phyloP scores from a whole-genome alignment of 2,113 vertebrate species.

The Malurus alboscapulatus region DNA sequence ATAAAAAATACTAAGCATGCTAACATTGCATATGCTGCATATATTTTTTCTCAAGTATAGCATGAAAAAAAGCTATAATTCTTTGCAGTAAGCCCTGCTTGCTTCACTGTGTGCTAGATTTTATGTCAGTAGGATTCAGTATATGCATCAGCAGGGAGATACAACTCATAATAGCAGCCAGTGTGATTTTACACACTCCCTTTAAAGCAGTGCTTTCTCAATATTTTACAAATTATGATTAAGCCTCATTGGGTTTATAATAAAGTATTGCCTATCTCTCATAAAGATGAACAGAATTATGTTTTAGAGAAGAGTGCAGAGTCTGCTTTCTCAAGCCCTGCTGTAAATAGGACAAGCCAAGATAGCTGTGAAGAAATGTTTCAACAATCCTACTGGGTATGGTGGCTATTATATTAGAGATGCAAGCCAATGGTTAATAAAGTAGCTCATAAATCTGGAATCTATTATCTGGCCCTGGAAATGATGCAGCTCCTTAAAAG shows the following conservation, averaged over 20 bases:
- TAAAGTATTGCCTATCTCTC: not conserved
- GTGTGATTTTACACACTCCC: not conserved
- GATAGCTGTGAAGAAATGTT: not conserved
- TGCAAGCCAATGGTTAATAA: not conserved
- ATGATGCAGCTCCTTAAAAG: not conserved
- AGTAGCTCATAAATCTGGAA: not conserved
- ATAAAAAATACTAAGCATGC: rapidly evolving
- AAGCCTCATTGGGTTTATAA: not conserved
- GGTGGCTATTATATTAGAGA: not conserved
- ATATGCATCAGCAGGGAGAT: not conserved
- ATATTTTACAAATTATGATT: not conserved
- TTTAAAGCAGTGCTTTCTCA: not conserved
- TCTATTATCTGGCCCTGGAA: not conserved
- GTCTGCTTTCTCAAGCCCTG: not conserved
- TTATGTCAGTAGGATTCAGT: not conserved
- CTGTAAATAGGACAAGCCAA: not conserved
- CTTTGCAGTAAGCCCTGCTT: not conserved
- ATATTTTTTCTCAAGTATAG: not conserved
- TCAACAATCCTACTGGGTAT: not conserved
- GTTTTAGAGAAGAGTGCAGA: not conserved
- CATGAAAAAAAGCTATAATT: not conserved
- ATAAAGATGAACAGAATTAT: not conserved
- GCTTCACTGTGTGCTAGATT: not conserved
- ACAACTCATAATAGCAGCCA: not conserved
- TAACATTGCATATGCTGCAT: not conserved